Base-by-base conservation (phyloP, 2,797 vertebrate genomes). In the Sylvia borin region DNA sequence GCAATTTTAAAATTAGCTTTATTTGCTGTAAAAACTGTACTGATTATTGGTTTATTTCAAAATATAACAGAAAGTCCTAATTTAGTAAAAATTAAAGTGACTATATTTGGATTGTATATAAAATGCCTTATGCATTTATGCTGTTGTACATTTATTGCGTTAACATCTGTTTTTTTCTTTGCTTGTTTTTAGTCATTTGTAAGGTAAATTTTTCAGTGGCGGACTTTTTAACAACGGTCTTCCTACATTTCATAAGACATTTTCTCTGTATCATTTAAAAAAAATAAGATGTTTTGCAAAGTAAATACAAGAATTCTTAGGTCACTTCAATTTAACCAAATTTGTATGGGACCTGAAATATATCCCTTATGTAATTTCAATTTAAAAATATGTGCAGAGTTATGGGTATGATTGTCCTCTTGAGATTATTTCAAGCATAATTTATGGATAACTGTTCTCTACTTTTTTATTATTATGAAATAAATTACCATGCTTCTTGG, bases 1-100 rank as follows among this genome's bases (percentile, higher is more conserved):
- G 64, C 85, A 70, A 87, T 95, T 91, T 96, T 83, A 85, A 85
- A 83, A 85, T 96, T 66, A 79, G 40, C 58, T 91, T 88, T 93
- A 88, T 96, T 95, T 92, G 51, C 54, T 83, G 54, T 62, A 91
- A 80, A 90, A 72, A 21, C 13, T 42, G 15, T 82, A 54, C 45
- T 85, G 73, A 91, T 93, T 77, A 82, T 24, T 82, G 43, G 19
- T 85, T 91, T 83, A 45, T 61, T 94, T 77, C 57, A 83, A 90
- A 92, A 54, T 75, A 55, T 20, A 75, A 57, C 47, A 85, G 54
- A 84, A 92, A 77, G 57, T 80, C 27, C 48, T 74, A 75, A 88
- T 88, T 71, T 77, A 87, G 48, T 90, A 90, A 77, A 93, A 80
- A 77, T 47, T 16, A 25, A 80, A 66, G 25, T 70, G n/a, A 8